phyloP scores from a whole-genome alignment of 2,888 invertebrate genomes.

The Aphidoletes aphidimyza region DNA sequence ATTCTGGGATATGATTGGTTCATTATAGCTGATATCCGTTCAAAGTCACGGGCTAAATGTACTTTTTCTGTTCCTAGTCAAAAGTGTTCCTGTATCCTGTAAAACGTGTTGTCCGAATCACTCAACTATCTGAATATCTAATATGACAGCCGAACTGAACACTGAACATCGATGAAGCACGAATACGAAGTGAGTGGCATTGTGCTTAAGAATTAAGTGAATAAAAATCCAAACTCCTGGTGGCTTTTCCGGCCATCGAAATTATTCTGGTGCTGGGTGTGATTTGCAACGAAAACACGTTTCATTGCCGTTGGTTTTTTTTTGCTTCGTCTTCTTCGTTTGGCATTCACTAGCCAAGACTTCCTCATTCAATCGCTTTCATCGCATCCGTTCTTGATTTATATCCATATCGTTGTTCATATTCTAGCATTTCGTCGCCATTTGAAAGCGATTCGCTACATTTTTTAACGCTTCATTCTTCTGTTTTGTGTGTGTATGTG shows the following conservation, averaged over 20 bases:
- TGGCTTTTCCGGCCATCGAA: neutral
- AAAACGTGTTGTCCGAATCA: constrained; percentile 28
- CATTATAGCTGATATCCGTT: neutral
- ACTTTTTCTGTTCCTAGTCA: neutral
- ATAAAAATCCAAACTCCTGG: neutral
- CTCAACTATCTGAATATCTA: neutral
- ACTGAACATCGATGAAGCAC: neutral
- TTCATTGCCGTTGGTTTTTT: constrained; percentile 33
- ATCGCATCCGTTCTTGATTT: constrained; percentile 28
- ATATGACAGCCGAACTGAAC: neutral
- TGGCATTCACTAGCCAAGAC: no score
- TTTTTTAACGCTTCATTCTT: neutral
- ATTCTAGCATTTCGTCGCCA: neutral
- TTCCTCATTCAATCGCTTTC: no score
- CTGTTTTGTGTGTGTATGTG: neutral
- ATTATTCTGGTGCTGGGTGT: neutral
- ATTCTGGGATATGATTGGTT: no score
- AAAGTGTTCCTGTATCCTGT: constrained; percentile 1
- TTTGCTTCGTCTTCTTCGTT: neutral
- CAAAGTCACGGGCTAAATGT: neutral
- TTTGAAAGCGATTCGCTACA: neutral
- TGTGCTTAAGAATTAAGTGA: neutral
- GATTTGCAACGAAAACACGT: constrained; percentile 38
- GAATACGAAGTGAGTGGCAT: neutral
- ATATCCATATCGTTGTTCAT: constrained; percentile 32